Evolutionary conservation across 1,140 invertebrate genomes (phyloP).

Genomic region (Chrysopa pallens): DNA sequence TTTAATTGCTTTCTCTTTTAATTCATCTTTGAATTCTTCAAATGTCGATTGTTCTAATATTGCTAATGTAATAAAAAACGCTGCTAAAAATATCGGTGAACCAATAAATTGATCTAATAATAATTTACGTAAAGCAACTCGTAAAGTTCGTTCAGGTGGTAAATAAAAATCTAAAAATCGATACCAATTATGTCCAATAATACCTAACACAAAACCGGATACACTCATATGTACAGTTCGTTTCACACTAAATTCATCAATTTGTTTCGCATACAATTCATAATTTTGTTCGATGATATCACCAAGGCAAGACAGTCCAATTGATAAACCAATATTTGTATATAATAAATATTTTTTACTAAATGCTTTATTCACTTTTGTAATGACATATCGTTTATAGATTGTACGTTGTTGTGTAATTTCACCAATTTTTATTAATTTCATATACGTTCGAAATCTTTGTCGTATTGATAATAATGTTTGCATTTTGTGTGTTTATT

Average conservation of each 20-base stretch:
- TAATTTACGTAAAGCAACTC: constrained; percentile 66
- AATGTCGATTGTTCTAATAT: constrained; percentile 45
- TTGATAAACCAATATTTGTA: constrained; percentile 73
- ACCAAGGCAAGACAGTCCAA: constrained; percentile 54
- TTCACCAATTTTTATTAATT: too few relatives aligned
- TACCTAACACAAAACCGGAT: constrained; percentile 58
- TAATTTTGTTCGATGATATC: constrained; percentile 74
- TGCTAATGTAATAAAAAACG: constrained; percentile 64
- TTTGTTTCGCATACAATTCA: constrained; percentile 46
- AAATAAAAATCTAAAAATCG: constrained; percentile 40
- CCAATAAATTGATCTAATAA: constrained; percentile 74
- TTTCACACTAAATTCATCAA: constrained; percentile 38
- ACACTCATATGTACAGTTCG: constrained; percentile 63
- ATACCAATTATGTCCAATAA: constrained; percentile 80
- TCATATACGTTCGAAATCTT: too few relatives aligned
- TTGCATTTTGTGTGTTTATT: too few relatives aligned
- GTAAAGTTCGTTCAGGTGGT: constrained; percentile 46
- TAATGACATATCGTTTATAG: too few relatives aligned
- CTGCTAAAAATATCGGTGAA: constrained; percentile 64
- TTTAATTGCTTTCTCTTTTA: constrained; percentile 57
- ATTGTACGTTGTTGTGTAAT: too few relatives aligned
- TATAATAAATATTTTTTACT: constrained; percentile 58
- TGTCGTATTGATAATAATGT: too few relatives aligned
- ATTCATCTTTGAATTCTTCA: constrained; percentile 45
- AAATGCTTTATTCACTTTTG: constrained; percentile 26